Evolutionary conservation across 2,113 vertebrate genomes (phyloP).

Genomic region (Melanotaenia duboulayi): DNA sequence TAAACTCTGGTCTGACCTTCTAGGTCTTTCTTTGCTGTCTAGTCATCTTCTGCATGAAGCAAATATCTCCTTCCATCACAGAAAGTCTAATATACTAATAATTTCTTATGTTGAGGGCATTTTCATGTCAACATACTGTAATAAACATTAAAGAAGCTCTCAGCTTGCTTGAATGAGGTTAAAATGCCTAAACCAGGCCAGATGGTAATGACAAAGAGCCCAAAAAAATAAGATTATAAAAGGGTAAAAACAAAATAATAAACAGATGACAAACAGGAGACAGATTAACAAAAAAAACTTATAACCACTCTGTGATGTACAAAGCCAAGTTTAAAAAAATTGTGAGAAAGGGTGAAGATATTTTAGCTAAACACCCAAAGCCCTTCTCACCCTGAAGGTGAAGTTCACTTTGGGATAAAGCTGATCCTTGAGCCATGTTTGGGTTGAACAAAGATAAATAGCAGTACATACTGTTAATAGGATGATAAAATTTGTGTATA

Average conservation of each 20-base stretch:
- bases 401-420: slow-evolving; percentile 8
- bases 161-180: slow-evolving; percentile 16
- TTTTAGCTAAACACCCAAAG: slow-evolving; percentile 5
- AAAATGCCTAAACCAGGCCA: slow-evolving; percentile 17
- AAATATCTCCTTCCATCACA: slow-evolving; percentile 45
- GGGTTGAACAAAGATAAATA: background rate
- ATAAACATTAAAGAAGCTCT: slow-evolving; percentile 2
- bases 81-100: slow-evolving; percentile 13
- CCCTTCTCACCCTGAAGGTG: slow-evolving; percentile 14
- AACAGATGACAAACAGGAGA: slow-evolving; percentile 38
- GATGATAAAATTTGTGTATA: slow-evolving; percentile 26
- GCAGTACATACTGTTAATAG: background rate
- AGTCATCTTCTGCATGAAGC: slow-evolving; percentile 26
- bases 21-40: slow-evolving; percentile 33
- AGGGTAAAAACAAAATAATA: slow-evolving; percentile 53
- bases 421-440: background rate
- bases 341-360: slow-evolving; percentile 42
- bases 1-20: slow-evolving; percentile 62
- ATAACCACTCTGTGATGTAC: slow-evolving; percentile 23
- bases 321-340: slow-evolving; percentile 17
- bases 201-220: slow-evolving; percentile 6
- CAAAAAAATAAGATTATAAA: slow-evolving; percentile 30
- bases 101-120: slow-evolving; percentile 50
- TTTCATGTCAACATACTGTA: slow-evolving; percentile 41
- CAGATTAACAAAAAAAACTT: background rate